These are phyloP conservation scores for Anoura caudifer DNA, from an alignment of 2,113 vertebrate genomes.

Conservation along the genomic window DNA sequence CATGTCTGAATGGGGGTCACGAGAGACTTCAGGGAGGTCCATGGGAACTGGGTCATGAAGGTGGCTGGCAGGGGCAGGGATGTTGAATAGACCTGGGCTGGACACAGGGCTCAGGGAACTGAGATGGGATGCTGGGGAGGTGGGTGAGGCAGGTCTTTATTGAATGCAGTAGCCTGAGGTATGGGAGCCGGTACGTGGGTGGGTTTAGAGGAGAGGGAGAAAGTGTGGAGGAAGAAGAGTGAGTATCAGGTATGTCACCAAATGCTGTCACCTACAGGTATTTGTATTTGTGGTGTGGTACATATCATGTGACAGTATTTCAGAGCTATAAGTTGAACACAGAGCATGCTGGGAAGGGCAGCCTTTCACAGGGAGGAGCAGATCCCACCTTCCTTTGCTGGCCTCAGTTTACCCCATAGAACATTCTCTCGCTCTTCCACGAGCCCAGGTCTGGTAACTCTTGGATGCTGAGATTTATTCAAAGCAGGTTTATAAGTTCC, in stretches of 20 bases:
- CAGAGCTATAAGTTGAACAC: neutral
- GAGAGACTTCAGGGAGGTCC: neutral
- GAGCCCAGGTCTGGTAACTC: neutral
- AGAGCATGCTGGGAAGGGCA: neutral
- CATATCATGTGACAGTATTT: neutral
- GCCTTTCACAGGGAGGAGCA: neutral
- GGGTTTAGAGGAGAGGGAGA: neutral
- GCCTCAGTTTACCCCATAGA: neutral
- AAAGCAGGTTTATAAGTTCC: neutral
- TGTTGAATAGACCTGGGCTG: neutral
- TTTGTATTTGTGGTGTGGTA: neutral
- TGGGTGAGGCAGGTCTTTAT: neutral
- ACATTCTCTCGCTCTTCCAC: neutral
- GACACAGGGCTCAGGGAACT: neutral
- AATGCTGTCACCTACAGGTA: neutral
- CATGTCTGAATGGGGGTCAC: neutral
- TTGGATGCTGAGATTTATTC: neutral
- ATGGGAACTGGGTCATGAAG: neutral
- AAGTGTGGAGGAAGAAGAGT: neutral
- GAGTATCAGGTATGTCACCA: neutral
- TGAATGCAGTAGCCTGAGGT: neutral
- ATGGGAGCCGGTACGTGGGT: fast-evolving
- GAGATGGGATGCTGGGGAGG: neutral
- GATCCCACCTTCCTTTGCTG: neutral
- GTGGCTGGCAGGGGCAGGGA: neutral